Conservation (phyloP, 2,888 invertebrate genomes). For the Amblyjoppa proteus region DNA sequence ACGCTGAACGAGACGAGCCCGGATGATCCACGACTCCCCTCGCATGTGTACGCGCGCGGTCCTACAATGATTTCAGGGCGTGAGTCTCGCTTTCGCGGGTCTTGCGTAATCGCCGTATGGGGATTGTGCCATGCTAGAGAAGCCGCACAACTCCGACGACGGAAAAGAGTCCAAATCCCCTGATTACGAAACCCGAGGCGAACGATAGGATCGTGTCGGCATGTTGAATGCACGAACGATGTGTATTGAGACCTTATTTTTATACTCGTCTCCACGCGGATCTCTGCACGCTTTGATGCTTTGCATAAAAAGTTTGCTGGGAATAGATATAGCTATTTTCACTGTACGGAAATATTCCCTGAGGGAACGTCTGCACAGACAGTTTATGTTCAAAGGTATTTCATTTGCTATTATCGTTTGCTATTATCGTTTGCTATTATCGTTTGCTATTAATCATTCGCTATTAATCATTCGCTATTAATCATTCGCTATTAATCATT, state of each 20-base stretch:
- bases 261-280: neutral
- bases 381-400: too few species aligned
- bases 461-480: too few species aligned
- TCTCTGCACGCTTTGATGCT: neutral
- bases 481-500: too few species aligned
- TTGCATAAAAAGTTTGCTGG: neutral
- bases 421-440: too few species aligned
- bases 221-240: neutral
- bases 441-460: too few species aligned
- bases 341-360: too few species aligned
- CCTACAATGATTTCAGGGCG: neutral
- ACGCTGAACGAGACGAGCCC: constrained; percentile 18
- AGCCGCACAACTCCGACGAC: neutral
- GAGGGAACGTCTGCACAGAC: too few species aligned
- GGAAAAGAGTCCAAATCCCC: neutral
- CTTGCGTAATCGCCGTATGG: neutral
- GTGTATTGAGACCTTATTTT: neutral
- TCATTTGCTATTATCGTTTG: too few species aligned
- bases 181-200: constrained; percentile 5
- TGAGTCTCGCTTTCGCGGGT: constrained; percentile 9
- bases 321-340: neutral
- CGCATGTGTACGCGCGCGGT: neutral
- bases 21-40: constrained; percentile 18
- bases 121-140: neutral
- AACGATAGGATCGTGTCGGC: neutral